A percentile compares a stretch with the other conserved stretches of the same genome.
Evolutionary conservation across 2,113 vertebrate genomes (phyloP).

Genomic region (Elanoides forficatus): DNA sequence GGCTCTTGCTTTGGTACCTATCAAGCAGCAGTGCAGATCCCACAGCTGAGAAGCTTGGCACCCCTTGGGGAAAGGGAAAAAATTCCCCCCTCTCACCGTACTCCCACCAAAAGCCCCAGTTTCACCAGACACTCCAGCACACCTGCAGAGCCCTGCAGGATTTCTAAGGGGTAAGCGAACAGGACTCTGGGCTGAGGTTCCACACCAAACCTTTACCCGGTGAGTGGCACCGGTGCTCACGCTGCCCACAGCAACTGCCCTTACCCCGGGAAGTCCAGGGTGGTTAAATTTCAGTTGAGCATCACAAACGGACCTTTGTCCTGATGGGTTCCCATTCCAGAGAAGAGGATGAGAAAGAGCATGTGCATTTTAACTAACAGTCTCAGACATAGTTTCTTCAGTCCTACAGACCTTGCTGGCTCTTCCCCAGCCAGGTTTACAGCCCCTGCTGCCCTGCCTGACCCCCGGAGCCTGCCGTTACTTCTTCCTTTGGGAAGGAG

Average conservation of each 20-base stretch:
- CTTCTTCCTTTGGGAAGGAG: neutral
- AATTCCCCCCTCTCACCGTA: rapidly evolving
- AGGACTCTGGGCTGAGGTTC: neutral
- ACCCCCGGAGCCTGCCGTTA: neutral
- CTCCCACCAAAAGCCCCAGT: neutral
- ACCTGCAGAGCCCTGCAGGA: neutral
- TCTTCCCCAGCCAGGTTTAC: neutral
- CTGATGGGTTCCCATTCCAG: neutral
- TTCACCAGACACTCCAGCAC: neutral
- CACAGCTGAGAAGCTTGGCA: neutral
- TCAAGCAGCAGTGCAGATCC: neutral
- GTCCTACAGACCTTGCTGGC: neutral
- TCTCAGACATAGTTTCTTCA: neutral
- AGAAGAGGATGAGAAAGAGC: neutral
- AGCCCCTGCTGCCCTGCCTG: rapidly evolving
- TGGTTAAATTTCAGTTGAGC: neutral
- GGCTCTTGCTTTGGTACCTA: rapidly evolving
- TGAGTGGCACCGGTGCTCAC: neutral
- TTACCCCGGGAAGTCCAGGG: neutral
- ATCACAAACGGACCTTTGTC: neutral
- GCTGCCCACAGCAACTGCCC: neutral
- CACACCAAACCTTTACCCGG: neutral
- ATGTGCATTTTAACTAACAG: rapidly evolving
- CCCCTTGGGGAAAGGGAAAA: neutral
- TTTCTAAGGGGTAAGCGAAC: neutral